These are phyloP conservation scores for Lydus trimaculatus DNA, from an alignment of 2,888 invertebrate species.

Conservation along the genomic window DNA sequence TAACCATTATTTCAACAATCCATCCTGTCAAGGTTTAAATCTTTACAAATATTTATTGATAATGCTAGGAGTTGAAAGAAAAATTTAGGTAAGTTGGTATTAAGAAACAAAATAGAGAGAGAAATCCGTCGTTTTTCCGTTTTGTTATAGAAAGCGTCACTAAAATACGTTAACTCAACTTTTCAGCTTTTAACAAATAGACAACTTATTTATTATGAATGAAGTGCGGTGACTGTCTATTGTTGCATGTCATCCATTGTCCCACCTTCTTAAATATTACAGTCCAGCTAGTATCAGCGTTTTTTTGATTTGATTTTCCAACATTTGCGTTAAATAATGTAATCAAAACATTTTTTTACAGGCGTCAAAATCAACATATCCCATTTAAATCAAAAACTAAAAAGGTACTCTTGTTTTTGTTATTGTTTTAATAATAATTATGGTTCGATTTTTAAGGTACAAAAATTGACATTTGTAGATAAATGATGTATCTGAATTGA, in stretches of 20 bases:
- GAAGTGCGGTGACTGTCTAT: background rate
- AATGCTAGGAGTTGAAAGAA: too few relatives aligned
- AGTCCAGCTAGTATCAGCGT: background rate
- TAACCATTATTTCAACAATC: too few relatives aligned
- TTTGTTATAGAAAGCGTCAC: background rate
- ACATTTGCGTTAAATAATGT: background rate
- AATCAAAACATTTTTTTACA: background rate
- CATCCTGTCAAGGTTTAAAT: too few relatives aligned
- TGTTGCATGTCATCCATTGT: slow-evolving; percentile 5
- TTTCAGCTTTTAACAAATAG: background rate
- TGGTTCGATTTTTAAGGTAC: background rate
- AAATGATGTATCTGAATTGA: background rate
- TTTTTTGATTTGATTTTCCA: background rate
- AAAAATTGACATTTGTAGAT: background rate
- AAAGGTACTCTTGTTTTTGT: background rate
- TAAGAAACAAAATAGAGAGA: background rate
- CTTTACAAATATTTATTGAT: too few relatives aligned
- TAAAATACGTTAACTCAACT: background rate
- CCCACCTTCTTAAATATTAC: background rate
- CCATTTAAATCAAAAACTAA: background rate
- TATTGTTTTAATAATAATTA: background rate
- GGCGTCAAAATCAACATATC: too few relatives aligned
- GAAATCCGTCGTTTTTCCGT: background rate
- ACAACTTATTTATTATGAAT: slow-evolving; percentile 2
- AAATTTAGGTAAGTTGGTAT: background rate